Percentiles rank a stretch among this genome's conserved stretches.
Conservation (phyloP, 2,113 vertebrate species). For the Poeciliopsis prolifica region DNA sequence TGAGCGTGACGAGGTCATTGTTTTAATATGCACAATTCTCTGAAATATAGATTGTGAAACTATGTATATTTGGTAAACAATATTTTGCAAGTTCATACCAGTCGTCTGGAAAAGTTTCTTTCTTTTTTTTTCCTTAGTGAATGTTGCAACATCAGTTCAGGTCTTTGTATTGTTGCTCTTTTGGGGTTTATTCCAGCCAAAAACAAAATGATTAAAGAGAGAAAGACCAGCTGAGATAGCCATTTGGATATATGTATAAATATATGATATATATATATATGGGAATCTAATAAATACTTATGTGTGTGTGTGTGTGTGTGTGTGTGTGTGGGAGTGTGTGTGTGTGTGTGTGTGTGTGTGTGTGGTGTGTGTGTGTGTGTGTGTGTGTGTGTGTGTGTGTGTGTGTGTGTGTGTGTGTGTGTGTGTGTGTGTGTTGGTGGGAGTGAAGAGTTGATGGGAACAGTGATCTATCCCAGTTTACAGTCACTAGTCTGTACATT, state of each 20-base stretch:
- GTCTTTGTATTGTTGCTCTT: background rate
- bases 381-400: background rate
- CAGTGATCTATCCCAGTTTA: constrained; percentile 42
- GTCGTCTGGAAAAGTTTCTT: too few species aligned
- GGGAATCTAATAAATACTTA: background rate
- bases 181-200: background rate
- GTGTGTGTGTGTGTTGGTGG: background rate
- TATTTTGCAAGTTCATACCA: too few species aligned
- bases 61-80: too few species aligned
- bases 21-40: too few species aligned
- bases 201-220: background rate
- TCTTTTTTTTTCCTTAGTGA: constrained; percentile 15
- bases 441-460: constrained; percentile 56
- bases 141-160: constrained; percentile 21
- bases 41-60: too few species aligned
- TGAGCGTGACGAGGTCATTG: too few species aligned
- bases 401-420: background rate
- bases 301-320: background rate
- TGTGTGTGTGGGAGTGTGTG: constrained; percentile 5
- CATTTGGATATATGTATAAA: too few species aligned
- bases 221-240: background rate
- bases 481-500: constrained; percentile 48
- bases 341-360: background rate
- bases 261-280: background rate
- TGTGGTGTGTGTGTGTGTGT: background rate